Percentiles rank a stretch among this genome's conserved stretches.
These are phyloP conservation scores for Linnaemya tessellans DNA, from an alignment of 2,888 invertebrate species.

Conservation along the genomic window DNA sequence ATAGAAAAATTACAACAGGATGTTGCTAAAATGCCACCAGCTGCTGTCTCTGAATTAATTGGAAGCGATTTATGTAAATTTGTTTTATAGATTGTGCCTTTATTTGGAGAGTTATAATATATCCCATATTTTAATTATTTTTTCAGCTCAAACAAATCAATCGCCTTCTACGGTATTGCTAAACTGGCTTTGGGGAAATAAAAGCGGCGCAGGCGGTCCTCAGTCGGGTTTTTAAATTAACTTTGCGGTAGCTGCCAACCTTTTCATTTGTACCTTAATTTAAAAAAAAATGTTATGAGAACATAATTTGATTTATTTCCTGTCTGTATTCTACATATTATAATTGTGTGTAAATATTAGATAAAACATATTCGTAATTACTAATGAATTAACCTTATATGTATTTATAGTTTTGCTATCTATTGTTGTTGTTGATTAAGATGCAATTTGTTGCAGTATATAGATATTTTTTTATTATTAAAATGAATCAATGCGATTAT, in stretches of 20 bases:
- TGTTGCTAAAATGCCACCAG: conserved; percentile 88
- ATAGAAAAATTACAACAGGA: conserved; percentile 90
- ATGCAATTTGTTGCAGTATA: conserved; percentile 32
- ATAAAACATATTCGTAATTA: conserved; percentile 28
- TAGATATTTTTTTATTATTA: conserved; percentile 2
- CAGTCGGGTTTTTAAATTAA: conserved; percentile 49
- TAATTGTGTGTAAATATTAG: conserved; percentile 48
- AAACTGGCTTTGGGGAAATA: conserved; percentile 91
- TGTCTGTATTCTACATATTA: conserved; percentile 16
- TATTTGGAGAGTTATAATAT: background rate
- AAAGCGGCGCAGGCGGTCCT: conserved; percentile 35
- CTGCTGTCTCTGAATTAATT: conserved; percentile 88
- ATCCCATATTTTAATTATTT: background rate
- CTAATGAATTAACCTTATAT: conserved; percentile 16
- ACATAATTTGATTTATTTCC: background rate
- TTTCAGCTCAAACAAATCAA: conserved; percentile 89
- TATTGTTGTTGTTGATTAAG: conserved; percentile 61
- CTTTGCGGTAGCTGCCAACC: background rate
- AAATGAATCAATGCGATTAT: conserved; percentile 21
- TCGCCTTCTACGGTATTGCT: conserved; percentile 91
- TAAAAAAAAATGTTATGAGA: background rate
- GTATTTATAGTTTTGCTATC: conserved; percentile 7
- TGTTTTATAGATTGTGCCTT: background rate
- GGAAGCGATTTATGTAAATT: conserved; percentile 89
- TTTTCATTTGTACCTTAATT: conserved; percentile 46